A percentile compares a stretch with the other conserved stretches of the same genome.
These are phyloP conservation scores for Tyria jacobaeae DNA, from an alignment of 2,888 invertebrate species.

Conservation along the genomic window DNA sequence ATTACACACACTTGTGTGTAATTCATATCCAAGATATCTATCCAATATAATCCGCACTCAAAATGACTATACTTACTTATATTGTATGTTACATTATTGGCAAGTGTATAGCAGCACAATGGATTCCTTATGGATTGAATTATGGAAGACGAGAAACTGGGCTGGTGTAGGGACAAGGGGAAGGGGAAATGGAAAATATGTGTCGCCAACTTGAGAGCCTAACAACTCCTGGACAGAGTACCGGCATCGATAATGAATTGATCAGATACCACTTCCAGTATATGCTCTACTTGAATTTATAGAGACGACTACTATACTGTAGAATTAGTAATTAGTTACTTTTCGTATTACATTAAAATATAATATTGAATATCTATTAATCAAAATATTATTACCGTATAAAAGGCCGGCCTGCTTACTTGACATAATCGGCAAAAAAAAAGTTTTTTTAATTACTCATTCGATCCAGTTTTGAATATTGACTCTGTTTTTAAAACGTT, in stretches of 20 bases:
- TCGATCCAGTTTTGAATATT: not conserved
- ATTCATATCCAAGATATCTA: too few species aligned
- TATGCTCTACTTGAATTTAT: slow-evolving; percentile 36
- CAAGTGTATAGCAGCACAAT: slow-evolving; percentile 67
- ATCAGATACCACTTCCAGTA: slow-evolving; percentile 78
- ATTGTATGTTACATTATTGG: slow-evolving; percentile 33
- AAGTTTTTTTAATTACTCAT: not conserved
- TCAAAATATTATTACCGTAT: too few species aligned
- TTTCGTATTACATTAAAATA: too few species aligned
- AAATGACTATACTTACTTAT: slow-evolving; percentile 17
- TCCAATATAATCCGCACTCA: slow-evolving; percentile 23
- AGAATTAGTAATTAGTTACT: not conserved
- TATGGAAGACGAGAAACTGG: slow-evolving; percentile 80
- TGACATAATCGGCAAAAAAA: not conserved
- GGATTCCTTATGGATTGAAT: slow-evolving; percentile 81
- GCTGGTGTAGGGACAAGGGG: slow-evolving; percentile 73
- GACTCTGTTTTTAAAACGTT: slow-evolving; percentile 6
- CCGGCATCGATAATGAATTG: slow-evolving; percentile 80
- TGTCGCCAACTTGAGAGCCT: slow-evolving; percentile 80
- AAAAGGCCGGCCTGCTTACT: not conserved
- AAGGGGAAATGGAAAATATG: slow-evolving; percentile 84
- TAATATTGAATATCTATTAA: too few species aligned
- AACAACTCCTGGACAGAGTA: slow-evolving; percentile 78
- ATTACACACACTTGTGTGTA: too few species aligned
- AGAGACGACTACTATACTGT: not conserved